Evolutionary conservation across 2,888 invertebrate species (phyloP).

Genomic region (Cosmia trapezina): DNA sequence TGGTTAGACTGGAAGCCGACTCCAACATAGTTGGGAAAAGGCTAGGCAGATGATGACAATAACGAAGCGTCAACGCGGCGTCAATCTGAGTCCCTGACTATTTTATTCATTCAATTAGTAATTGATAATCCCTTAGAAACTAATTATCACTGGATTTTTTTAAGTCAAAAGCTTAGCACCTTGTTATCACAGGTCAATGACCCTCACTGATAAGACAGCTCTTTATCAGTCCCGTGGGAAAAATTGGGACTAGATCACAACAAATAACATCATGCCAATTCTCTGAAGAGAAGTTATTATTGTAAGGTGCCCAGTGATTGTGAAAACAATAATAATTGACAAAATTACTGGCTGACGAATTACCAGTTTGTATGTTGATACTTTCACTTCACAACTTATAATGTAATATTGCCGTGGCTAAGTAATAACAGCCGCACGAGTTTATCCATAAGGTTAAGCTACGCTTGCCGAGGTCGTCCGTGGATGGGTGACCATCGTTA

Average conservation of each 20-base stretch:
- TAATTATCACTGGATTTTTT: neutral
- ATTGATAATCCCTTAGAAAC: conserved; percentile 12
- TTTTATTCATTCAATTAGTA: neutral
- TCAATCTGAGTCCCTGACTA: neutral
- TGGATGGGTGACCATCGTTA: no score
- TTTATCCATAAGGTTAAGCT: no score
- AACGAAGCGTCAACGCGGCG: neutral
- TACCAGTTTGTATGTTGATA: conserved; percentile 6
- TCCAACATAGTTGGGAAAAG: no score
- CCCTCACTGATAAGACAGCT: conserved; percentile 21
- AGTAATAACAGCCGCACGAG: no score
- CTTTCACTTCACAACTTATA: conserved; percentile 21
- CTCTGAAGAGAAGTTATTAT: no score
- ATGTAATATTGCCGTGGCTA: neutral
- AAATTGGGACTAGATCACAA: conserved; percentile 6
- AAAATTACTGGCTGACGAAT: neutral
- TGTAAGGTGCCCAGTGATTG: neutral
- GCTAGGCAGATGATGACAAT: no score
- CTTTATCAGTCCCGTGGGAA: conserved; percentile 40
- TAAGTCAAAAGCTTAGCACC: neutral
- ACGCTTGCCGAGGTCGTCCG: no score
- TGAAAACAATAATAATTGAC: conserved; percentile 5
- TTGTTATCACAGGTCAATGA: conserved; percentile 24
- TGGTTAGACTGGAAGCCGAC: no score
- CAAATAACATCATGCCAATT: neutral